A percentile compares a stretch with the other conserved stretches of the same genome.
phyloP scores from a whole-genome alignment of 2,113 vertebrate species.

The Carassius carassius region DNA sequence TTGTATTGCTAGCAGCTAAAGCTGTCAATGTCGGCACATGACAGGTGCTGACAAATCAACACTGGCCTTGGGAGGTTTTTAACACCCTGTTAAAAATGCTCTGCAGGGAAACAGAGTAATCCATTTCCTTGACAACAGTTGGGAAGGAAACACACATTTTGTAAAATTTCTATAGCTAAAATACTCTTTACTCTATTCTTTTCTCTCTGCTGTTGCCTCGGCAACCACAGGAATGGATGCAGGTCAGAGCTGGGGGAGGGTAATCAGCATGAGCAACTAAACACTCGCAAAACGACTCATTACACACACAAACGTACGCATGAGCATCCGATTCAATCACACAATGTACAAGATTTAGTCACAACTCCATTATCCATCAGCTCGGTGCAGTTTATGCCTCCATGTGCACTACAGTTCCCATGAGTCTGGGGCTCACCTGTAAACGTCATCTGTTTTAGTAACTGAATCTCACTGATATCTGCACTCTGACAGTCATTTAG shows the following conservation, averaged over 20 bases:
- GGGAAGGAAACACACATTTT: constrained; percentile 5
- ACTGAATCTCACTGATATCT: not conserved
- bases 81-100: constrained; percentile 13
- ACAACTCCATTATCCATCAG: not conserved
- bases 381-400: not conserved
- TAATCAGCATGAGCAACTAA: constrained; percentile 40
- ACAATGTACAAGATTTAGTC: not conserved
- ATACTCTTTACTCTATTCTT: constrained; percentile 10
- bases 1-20: constrained; percentile 2
- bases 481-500: not conserved
- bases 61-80: constrained; percentile 4
- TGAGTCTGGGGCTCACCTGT: constrained; percentile 17
- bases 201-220: constrained; percentile 81
- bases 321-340: constrained; percentile 3
- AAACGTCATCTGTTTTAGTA: not conserved
- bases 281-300: constrained; percentile 41
- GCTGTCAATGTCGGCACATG: not conserved
- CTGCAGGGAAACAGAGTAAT: not conserved
- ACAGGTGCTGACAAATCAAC: not conserved
- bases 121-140: constrained; percentile 38
- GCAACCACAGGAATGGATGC: constrained; percentile 88
- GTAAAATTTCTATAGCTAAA: constrained; percentile 1
- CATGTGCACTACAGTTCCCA: not conserved
- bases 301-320: constrained; percentile 23
- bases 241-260: constrained; percentile 72